Percentiles rank a stretch among this genome's conserved stretches.
Evolutionary conservation across 2,113 vertebrate species (phyloP).

Genomic region (Albula glossodonta): DNA sequence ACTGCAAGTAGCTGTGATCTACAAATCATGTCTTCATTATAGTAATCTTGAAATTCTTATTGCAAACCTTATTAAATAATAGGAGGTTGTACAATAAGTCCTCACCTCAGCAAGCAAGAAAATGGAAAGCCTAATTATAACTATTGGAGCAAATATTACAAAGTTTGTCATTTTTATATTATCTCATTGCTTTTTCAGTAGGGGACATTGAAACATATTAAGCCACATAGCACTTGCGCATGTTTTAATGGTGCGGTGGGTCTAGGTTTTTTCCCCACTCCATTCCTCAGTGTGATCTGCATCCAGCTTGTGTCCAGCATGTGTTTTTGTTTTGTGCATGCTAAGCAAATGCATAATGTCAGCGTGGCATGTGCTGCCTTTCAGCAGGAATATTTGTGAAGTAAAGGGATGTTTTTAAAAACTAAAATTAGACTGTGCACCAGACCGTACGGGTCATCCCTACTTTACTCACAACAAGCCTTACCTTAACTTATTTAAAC

Average conservation of each 20-base stretch:
- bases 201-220: not conserved
- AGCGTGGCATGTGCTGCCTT: not conserved
- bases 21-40: no score
- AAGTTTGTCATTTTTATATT: no score
- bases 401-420: not conserved
- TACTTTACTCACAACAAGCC: not conserved
- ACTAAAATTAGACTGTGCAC: not conserved
- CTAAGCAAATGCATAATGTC: not conserved
- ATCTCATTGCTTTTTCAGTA: no score
- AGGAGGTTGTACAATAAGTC: no score
- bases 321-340: no score
- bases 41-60: no score
- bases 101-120: no score
- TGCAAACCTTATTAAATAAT: no score
- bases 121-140: no score
- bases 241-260: not conserved
- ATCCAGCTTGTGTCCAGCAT: not conserved
- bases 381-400: not conserved
- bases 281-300: not conserved
- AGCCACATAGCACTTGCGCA: not conserved
- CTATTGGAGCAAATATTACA: no score
- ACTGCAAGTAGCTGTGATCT: no score
- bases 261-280: not conserved
- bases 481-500: slow-evolving; percentile 55
- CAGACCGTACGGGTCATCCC: not conserved